Evolutionary conservation across 1,140 invertebrate species (phyloP).

Genomic region (Phortica variegata): DNA sequence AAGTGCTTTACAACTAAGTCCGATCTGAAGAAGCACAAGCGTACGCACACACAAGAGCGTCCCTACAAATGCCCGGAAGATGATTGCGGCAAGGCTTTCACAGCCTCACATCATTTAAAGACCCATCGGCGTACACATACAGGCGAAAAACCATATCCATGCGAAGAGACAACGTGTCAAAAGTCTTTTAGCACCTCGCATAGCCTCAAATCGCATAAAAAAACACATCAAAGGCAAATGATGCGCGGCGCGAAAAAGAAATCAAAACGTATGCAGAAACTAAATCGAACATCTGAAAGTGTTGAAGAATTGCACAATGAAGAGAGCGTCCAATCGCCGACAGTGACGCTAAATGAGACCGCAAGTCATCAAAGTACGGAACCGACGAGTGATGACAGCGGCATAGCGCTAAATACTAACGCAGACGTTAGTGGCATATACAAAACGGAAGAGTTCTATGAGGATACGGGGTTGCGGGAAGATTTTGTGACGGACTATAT

Average conservation of each 20-base stretch:
- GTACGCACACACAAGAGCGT: constrained; percentile 89
- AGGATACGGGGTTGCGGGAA: too few species aligned
- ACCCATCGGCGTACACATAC: constrained; percentile 64
- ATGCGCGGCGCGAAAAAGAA: constrained; percentile 41
- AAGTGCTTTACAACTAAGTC: constrained; percentile 93
- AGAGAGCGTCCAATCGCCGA: background rate
- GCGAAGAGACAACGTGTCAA: constrained; percentile 69
- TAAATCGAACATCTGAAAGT: too few species aligned
- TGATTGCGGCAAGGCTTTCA: constrained; percentile 88
- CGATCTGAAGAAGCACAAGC: constrained; percentile 89
- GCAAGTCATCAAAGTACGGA: constrained; percentile 29
- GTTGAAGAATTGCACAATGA: constrained; percentile 1
- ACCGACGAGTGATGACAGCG: constrained; percentile 36
- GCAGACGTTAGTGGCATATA: background rate
- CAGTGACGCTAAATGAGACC: constrained; percentile 2
- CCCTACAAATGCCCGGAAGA: constrained; percentile 83
- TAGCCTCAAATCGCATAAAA: constrained; percentile 76
- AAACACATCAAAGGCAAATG: constrained; percentile 61
- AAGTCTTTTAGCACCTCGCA: constrained; percentile 79
- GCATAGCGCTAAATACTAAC: constrained; percentile 19
- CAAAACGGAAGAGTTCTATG: too few species aligned
- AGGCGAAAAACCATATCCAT: constrained; percentile 75
- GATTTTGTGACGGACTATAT: background rate
- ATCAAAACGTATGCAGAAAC: constrained; percentile 17
- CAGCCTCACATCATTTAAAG: constrained; percentile 91